Evolutionary conservation across 2,113 vertebrate species (phyloP).

Genomic region (Talpa occidentalis): DNA sequence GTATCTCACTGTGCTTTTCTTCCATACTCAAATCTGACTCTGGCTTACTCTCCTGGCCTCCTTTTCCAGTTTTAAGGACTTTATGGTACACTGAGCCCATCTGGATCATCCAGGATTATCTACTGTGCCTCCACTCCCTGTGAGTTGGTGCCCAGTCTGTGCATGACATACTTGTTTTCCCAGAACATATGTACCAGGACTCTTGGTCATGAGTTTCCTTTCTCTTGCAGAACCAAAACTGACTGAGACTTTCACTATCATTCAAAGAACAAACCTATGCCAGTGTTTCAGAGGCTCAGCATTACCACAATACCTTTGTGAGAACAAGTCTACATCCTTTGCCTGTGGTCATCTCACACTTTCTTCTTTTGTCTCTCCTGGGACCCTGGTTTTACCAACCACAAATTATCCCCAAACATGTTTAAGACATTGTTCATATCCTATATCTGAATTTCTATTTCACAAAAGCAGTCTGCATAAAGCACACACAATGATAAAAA

Average conservation of each 20-base stretch:
- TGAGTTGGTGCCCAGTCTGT: neutral
- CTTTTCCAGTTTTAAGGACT: neutral
- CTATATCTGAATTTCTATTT: neutral
- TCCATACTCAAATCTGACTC: neutral
- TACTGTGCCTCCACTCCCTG: neutral
- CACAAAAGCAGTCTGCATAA: neutral
- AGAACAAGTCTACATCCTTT: neutral
- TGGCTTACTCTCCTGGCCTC: neutral
- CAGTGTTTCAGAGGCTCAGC: accelerated
- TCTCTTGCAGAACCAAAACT: neutral
- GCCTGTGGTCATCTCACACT: neutral
- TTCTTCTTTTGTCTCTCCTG: neutral
- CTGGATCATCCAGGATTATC: neutral
- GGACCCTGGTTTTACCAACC: neutral
- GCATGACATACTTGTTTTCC: neutral
- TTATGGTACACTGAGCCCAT: neutral
- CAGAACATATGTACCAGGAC: neutral
- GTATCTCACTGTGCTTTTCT: neutral
- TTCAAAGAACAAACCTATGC: neutral
- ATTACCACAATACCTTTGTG: neutral
- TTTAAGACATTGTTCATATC: neutral
- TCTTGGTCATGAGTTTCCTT: neutral
- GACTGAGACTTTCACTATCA: neutral
- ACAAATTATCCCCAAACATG: neutral
- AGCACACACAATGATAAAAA: neutral